These are phyloP conservation scores for Osmerus eperlanus DNA, from an alignment of 2,113 vertebrate species.

Conservation along the genomic window DNA sequence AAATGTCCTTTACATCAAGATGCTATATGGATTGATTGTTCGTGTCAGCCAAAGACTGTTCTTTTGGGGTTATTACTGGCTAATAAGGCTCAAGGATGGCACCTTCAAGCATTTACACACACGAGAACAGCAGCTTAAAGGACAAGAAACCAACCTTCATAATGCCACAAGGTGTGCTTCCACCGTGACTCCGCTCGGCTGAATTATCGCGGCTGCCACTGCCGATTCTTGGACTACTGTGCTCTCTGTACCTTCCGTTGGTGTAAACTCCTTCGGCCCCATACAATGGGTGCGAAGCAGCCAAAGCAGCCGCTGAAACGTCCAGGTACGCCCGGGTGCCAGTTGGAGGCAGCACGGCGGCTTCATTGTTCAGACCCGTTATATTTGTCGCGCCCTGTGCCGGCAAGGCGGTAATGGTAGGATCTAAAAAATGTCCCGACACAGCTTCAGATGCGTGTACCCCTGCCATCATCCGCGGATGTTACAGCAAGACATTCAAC, in stretches of 20 bases:
- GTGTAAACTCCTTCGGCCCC: slow-evolving; percentile 67
- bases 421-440: slow-evolving; percentile 66
- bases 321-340: slow-evolving; percentile 62
- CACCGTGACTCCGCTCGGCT: slow-evolving; percentile 70
- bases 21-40: too few species aligned
- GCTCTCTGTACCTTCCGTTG: slow-evolving; percentile 70
- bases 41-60: too few species aligned
- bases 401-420: slow-evolving; percentile 32
- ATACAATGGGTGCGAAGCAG: slow-evolving; percentile 47
- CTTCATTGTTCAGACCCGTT: slow-evolving; percentile 44
- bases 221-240: slow-evolving; percentile 61
- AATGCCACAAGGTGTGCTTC: slow-evolving; percentile 78
- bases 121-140: neutral
- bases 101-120: neutral
- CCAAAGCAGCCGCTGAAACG: slow-evolving; percentile 61
- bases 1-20: too few species aligned
- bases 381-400: slow-evolving; percentile 48
- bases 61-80: too few species aligned
- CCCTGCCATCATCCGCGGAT: slow-evolving; percentile 68
- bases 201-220: slow-evolving; percentile 78
- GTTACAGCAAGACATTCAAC: slow-evolving; percentile 53
- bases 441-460: slow-evolving; percentile 63
- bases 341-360: slow-evolving; percentile 33
- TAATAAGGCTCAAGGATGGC: neutral
- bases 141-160: slow-evolving; percentile 79